Evolutionary conservation across 2,797 vertebrate species (phyloP).

Genomic region (Rhodeus uyekii): DNA sequence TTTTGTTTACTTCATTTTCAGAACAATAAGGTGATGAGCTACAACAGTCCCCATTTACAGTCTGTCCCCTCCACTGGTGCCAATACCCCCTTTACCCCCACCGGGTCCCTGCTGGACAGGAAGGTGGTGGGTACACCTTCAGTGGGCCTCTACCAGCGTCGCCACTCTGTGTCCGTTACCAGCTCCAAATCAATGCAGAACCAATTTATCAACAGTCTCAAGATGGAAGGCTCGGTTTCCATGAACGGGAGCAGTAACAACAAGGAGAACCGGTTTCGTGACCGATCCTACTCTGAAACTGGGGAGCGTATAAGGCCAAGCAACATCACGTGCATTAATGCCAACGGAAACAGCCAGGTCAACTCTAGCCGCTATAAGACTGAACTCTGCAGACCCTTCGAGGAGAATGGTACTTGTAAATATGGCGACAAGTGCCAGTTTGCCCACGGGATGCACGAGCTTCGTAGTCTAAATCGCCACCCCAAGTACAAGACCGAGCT

Average conservation of each 20-base stretch:
- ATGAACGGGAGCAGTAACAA: conserved; percentile 70
- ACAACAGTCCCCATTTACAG: conserved; percentile 69
- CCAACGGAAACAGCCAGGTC: conserved; percentile 71
- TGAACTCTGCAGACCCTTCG: conserved; percentile 83
- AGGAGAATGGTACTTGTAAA: conserved; percentile 82
- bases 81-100: conserved; percentile 63
- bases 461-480: conserved; percentile 81
- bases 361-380: conserved; percentile 85
- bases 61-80: conserved; percentile 54
- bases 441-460: conserved; percentile 81
- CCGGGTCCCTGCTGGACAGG: conserved; percentile 85
- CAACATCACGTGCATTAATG: conserved; percentile 64
- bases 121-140: conserved; percentile 83
- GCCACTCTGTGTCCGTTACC: conserved; percentile 81
- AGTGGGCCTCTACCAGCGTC: conserved; percentile 75
- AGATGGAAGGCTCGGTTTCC: conserved; percentile 68
- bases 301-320: conserved; percentile 73
- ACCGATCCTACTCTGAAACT: conserved; percentile 84
- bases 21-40: conserved; percentile 85
- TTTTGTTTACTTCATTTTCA: conserved; percentile 61
- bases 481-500: conserved; percentile 87
- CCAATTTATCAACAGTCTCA: conserved; percentile 80
- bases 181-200: conserved; percentile 82
- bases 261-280: conserved; percentile 83
- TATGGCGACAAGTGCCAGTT: conserved; percentile 86